Percentiles rank a stretch among this genome's conserved stretches.
Conservation (phyloP, 2,888 invertebrate genomes). For the Priocnemis perturbator region DNA sequence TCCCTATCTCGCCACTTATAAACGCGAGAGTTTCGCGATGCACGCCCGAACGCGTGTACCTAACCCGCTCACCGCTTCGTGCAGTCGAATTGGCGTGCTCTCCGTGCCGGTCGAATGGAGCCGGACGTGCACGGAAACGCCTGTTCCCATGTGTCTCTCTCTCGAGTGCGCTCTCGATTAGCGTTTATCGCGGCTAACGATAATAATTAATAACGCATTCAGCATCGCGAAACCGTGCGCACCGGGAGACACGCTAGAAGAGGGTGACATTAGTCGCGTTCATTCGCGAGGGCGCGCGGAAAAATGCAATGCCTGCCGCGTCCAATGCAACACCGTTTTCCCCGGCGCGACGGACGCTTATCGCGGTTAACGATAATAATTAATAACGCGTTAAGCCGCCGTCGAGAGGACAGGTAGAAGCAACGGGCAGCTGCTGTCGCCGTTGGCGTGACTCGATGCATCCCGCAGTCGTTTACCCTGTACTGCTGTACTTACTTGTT, state of each 20-base stretch:
- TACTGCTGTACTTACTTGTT: slow-evolving; percentile 30
- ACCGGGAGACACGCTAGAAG: background rate
- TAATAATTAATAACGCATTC: slow-evolving; percentile 54
- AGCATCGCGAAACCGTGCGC: background rate
- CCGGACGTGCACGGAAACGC: background rate
- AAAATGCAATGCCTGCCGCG: too few species aligned
- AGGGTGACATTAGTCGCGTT: background rate
- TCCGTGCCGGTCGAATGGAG: background rate
- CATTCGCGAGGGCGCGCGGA: too few species aligned
- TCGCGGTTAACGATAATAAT: slow-evolving; percentile 54
- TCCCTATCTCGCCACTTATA: slow-evolving; percentile 6
- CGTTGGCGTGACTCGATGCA: background rate
- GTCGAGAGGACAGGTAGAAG: background rate
- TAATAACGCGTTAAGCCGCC: slow-evolving; percentile 47
- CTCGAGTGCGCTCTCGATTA: slow-evolving; percentile 50
- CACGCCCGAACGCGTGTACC: slow-evolving; percentile 10
- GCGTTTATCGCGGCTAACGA: slow-evolving; percentile 57
- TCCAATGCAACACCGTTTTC: too few species aligned
- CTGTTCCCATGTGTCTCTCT: slow-evolving; percentile 26
- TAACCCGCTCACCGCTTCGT: slow-evolving; percentile 16
- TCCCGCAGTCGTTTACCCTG: slow-evolving; percentile 5
- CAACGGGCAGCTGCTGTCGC: background rate
- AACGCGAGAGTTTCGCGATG: background rate
- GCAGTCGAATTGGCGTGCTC: background rate
- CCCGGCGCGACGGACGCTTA: slow-evolving; percentile 48